Conservation (phyloP, 2,113 vertebrate genomes). For the Columba livia region DNA sequence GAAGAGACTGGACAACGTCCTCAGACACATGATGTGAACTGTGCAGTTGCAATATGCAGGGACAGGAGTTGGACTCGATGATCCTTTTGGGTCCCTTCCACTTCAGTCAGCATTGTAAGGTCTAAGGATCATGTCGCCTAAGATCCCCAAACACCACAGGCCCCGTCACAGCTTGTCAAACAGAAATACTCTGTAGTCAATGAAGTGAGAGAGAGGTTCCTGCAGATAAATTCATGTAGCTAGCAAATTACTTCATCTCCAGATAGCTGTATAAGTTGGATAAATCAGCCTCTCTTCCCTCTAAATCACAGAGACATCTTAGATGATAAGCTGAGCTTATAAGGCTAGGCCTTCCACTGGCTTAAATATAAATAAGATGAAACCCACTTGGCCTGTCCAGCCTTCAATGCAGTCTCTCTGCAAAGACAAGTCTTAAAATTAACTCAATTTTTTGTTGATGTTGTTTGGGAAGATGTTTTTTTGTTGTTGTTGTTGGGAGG, state of each 20-base stretch:
- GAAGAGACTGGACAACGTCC: no score
- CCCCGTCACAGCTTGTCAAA: neutral
- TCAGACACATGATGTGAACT: no score
- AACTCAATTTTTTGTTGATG: rapidly evolving
- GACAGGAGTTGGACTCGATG: no score
- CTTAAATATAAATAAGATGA: neutral
- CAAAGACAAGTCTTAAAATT: neutral
- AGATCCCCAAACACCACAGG: neutral
- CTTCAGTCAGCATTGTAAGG: neutral
- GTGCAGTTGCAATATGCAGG: no score
- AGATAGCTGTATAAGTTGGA: neutral
- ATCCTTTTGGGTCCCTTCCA: neutral
- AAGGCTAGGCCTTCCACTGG: neutral
- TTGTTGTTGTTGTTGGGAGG: neutral
- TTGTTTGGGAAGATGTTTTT: neutral
- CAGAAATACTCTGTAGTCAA: neutral
- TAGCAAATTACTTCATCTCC: neutral
- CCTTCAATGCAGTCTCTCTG: neutral
- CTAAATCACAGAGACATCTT: neutral
- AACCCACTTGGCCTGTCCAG: neutral
- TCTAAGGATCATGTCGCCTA: neutral
- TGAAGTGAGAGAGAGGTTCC: neutral
- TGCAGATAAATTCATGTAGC: neutral
- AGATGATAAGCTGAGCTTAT: neutral
- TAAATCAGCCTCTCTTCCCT: neutral